Evolutionary conservation across 1,140 invertebrate species (phyloP), one percentile per base, ranked within the genome.

Genomic region (Coptotermes formosanus): DNA sequence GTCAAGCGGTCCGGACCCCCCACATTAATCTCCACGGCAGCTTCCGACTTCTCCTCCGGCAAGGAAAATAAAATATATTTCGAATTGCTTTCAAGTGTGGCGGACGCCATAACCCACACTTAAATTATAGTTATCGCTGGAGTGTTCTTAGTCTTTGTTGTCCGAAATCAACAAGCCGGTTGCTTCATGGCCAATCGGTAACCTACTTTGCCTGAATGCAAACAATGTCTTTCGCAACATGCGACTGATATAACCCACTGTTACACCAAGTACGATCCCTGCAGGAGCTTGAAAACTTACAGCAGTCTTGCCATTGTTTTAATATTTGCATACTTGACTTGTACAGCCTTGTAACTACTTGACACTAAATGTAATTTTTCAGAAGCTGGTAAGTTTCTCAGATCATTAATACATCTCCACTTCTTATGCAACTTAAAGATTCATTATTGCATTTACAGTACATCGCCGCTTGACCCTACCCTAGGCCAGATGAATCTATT

Each of bases 11-110:
- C 64, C 25, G 64, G 64, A 14, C n/a, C 64, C 52, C 25, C 64
- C 64, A 75, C 64, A 75, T 75, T 75, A 75, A 75, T 75, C 64
- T 75, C n/a, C 64, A 75, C n/a, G n/a, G 64, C 64, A 30, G 64
- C 64, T n/a, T 75, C 64, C 64, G 64, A 75, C 64, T 75, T 75
- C 64, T 75, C 64, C n/a, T 75, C n/a, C 64, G 2, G 64, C n/a
- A 75, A 75, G 64, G n/a, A 75, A 75, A 75, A 30, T n/a, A 75
- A 64, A 19, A 64, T 64, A 75, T 75, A n/a, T 75, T 75, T 75
- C 64, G n/a, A 75, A 75, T 75, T 75, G 64, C 64, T 75, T 30
- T 75, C 64, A 75, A 75, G 64, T 75, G 64, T 75, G n/a, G 25
- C n/a, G 64, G n/a, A n/a, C 25, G 64, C 64, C 64, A 75, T 75